Conservation (phyloP, 1,140 invertebrate genomes). For the Rhagoletis zephyria region DNA sequence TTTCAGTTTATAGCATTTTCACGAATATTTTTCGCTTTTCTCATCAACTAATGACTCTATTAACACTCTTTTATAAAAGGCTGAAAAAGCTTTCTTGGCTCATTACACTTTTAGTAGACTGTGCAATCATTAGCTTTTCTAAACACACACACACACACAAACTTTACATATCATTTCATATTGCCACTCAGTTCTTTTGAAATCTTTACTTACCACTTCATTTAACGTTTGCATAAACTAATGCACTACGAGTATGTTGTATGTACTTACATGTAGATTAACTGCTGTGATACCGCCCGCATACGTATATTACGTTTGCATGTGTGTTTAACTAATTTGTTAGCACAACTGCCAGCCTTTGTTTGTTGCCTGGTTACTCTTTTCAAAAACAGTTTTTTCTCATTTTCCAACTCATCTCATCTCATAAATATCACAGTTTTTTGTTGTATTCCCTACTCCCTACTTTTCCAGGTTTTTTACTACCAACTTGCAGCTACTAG, state of each 20-base stretch:
- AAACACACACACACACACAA: neutral
- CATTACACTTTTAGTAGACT: conserved; percentile 19
- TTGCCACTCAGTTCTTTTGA: conserved; percentile 8
- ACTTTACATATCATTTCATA: neutral
- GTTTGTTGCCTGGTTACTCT: neutral
- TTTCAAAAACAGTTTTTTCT: neutral
- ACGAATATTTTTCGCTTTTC: too few species aligned
- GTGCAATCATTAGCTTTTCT: conserved; percentile 18
- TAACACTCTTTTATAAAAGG: neutral
- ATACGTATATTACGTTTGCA: neutral
- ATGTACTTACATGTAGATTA: neutral
- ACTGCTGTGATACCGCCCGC: neutral
- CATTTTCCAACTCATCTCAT: neutral
- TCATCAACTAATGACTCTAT: neutral
- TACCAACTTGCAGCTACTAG: neutral
- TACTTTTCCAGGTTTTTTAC: too few species aligned
- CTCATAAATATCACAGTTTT: neutral
- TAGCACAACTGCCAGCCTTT: neutral
- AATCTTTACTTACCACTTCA: conserved; percentile 3
- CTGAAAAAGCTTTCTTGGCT: neutral
- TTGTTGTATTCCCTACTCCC: neutral
- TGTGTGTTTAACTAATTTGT: neutral
- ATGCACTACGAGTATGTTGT: neutral
- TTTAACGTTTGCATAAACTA: conserved; percentile 35
- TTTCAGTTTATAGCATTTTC: neutral